These are phyloP conservation scores for Cossypha niveicapilla DNA, from an alignment of 2,797 vertebrate species.

Conservation along the genomic window DNA sequence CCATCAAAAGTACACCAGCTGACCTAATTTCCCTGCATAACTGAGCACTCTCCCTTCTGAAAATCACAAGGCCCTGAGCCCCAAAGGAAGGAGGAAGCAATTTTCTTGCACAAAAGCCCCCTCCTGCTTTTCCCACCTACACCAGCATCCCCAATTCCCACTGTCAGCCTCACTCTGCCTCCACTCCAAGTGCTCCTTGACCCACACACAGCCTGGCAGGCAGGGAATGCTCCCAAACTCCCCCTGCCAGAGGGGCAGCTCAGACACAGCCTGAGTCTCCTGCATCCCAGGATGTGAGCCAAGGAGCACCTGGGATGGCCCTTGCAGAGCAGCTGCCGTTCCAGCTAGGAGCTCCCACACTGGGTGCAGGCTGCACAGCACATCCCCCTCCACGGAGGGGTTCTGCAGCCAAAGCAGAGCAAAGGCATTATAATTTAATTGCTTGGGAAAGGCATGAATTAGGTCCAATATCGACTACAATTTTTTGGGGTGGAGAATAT, in stretches of 20 bases:
- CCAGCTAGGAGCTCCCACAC: accelerated
- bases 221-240: accelerated
- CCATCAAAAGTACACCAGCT: not conserved
- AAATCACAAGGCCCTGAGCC: not conserved
- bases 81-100: not conserved
- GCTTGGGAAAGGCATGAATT: not conserved
- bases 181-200: not conserved
- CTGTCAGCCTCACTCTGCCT: accelerated
- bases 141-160: accelerated
- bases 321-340: not conserved
- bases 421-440: not conserved
- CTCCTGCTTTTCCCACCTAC: not conserved
- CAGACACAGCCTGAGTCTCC: accelerated
- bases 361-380: accelerated
- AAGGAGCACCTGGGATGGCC: not conserved
- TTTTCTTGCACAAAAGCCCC: not conserved
- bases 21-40: not conserved
- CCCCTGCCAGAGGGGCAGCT: not conserved
- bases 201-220: not conserved
- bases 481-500: not conserved
- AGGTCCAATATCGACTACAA: not conserved
- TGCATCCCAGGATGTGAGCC: not conserved
- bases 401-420: not conserved
- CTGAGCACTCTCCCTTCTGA: not conserved
- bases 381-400: not conserved